Conservation (phyloP, 2,797 vertebrate genomes). For the Silurus lanzhouensis region DNA sequence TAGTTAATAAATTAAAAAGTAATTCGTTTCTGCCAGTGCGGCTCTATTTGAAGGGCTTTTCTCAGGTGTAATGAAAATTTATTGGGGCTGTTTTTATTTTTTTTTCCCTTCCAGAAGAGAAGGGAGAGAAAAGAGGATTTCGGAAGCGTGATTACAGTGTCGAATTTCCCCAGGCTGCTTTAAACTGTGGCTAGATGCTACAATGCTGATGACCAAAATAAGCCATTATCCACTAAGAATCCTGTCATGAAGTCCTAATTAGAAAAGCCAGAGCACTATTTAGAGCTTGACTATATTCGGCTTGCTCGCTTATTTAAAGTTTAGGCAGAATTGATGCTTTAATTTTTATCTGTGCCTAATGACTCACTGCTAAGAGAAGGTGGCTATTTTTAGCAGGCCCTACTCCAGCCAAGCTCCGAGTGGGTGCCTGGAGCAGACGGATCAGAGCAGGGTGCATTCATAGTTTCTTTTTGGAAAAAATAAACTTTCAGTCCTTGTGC, state of each 20-base stretch:
- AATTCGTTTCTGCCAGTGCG: constrained; percentile 85
- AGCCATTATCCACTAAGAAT: constrained; percentile 41
- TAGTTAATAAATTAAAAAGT: constrained; percentile 87
- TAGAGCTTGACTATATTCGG: constrained; percentile 38
- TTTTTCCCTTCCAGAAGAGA: constrained; percentile 74
- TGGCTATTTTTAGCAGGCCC: constrained; percentile 42
- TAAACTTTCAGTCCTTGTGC: constrained; percentile 46
- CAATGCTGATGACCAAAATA: constrained; percentile 45
- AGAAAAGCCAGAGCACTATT: constrained; percentile 44
- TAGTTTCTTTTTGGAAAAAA: constrained; percentile 29
- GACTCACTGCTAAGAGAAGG: constrained; percentile 29
- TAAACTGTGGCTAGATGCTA: constrained; percentile 46
- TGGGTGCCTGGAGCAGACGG: constrained; percentile 36
- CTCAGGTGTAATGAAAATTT: constrained; percentile 84
- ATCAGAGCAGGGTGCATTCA: constrained; percentile 5
- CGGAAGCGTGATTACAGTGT: constrained; percentile 68
- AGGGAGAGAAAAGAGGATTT: constrained; percentile 66
- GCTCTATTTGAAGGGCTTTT: constrained; percentile 81
- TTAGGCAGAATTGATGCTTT: constrained; percentile 48
- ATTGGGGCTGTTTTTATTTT: constrained; percentile 68
- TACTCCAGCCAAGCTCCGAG: constrained; percentile 32
- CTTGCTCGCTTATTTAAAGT: constrained; percentile 47
- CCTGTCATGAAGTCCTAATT: constrained; percentile 49
- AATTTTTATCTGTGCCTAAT: constrained; percentile 51
- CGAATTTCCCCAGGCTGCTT: constrained; percentile 49